Evolutionary conservation across 2,113 vertebrate genomes (phyloP).

Genomic region (Tichodroma muraria): DNA sequence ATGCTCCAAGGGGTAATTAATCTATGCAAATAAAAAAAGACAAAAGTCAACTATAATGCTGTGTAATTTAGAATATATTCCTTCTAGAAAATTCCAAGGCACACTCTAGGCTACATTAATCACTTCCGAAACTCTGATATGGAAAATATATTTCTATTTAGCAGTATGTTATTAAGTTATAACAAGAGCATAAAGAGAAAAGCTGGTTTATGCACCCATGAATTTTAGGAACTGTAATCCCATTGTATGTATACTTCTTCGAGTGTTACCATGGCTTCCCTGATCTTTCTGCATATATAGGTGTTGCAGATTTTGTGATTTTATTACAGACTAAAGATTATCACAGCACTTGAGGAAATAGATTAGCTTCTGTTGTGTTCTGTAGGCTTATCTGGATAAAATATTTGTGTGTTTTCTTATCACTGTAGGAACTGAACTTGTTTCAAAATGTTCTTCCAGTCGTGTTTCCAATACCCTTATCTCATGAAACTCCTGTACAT

Average conservation of each 20-base stretch:
- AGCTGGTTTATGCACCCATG: background rate
- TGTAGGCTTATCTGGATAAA: background rate
- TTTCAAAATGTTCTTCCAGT: background rate
- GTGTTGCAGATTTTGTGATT: background rate
- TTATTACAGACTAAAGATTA: background rate
- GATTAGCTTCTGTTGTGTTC: background rate
- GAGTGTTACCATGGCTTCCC: background rate
- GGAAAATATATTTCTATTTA: background rate
- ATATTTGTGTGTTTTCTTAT: background rate
- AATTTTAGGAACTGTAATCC: background rate
- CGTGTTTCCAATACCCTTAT: background rate
- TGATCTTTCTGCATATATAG: background rate
- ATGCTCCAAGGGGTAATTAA: background rate
- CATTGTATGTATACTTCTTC: background rate
- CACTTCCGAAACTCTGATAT: background rate
- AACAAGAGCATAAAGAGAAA: background rate
- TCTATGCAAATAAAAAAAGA: background rate
- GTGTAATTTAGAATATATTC: background rate
- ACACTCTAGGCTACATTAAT: background rate
- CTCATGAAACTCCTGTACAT: conserved; percentile 32
- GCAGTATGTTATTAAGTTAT: background rate
- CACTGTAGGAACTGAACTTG: background rate
- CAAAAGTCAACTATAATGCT: background rate
- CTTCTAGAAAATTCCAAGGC: background rate
- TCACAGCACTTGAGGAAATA: background rate